Evolutionary conservation across 2,113 vertebrate genomes (phyloP), one percentile per base, ranked within the genome.

Genomic region (Caracal caracal): DNA sequence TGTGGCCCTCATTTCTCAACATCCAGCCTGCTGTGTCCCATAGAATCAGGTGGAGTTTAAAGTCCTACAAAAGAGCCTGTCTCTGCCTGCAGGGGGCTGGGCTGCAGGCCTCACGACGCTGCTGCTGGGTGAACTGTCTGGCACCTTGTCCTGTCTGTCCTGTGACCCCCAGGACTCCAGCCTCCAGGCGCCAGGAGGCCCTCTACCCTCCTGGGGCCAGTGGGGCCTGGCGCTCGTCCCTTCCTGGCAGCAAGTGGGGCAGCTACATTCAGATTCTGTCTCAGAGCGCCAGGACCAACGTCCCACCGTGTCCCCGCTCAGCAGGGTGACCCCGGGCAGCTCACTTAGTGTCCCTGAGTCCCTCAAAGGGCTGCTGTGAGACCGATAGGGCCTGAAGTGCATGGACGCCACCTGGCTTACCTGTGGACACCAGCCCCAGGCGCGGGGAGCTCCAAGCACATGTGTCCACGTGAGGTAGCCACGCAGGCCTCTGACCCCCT

Each of bases 401-500:
- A 15, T 5, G 43, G 40, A 49, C 2, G 4, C 28, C 40, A 30
- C 16, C 43, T 33, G 73, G 73, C 43, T 76, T 43, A 1, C 15
- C 15, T 33, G 73, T 5, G 15, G 26, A 28, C 13, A 26, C 73
- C 73, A 17, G 43, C 15, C 26, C 5, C 2, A 1, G 2, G 35
- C 1, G 20, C 10, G 20, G 2, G 22, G 37, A 40, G 70, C 35
- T 73, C 35, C 35, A 1, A 73, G 70, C 73, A 16, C 7, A 15
- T 17, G 28, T 19, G 30, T 20, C 76, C 49, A 19, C 33, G 17
- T 33, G n/a, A 33, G 1, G 80, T 2, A 13, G 80, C 35, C 35
- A 3, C 8, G 13, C 26, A 7, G 68, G 33, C 37, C 15, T 0
- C 0, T 2, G 56, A 6, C 9, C 66, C 6, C 49, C 51, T 28